Evolutionary conservation across 2,113 vertebrate genomes (phyloP), one percentile per base, ranked within the genome.

Genomic region (Elaphurus davidianus): DNA sequence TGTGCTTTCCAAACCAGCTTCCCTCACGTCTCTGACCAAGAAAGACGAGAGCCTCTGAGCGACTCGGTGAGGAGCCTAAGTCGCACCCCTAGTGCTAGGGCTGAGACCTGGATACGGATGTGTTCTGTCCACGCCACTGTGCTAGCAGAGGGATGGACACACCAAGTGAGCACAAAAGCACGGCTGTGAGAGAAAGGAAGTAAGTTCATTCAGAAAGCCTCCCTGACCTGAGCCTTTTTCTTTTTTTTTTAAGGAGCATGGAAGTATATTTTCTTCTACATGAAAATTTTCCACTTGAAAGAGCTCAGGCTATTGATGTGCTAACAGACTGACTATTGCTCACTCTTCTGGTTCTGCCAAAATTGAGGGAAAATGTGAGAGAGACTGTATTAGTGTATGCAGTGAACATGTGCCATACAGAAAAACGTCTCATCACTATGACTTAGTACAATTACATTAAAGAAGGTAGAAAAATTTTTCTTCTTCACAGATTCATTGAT

Each of bases 401-500:
- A 86, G 0, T 28, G 54, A 89, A 79, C 11, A 81, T 15, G 90
- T 5, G 13, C 30, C 88, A 71, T 45, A 25, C 1, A 36, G 30
- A 30, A 91, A 93, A 88, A 64, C 67, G 33, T 92, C 52, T 89
- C 30, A 67, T 64, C n/a, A 88, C 27, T 25, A 55, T 67, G 59
- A 96, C 74, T 92, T 86, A 60, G 21, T 43, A 93, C 30, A 94
- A 87, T 74, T 76, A 76, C 16, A 85, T 45, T 93, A 83, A 97
- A 78, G 47, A 19, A 86, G 71, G 64, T 30, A 52, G 81, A 81
- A 93, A 87, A 62, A 25, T 1, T 2, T 30, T 96, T 93, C 47
- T 90, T 45, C 25, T 93, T 81, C 52, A 96, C 40, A 43, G 64
- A 91, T 60, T 43, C 55, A 67, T 1, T 43, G 52, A 95, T 88